phyloP scores from a whole-genome alignment of 2,888 invertebrate genomes.

The Spatulosminthurus flaviceps region DNA sequence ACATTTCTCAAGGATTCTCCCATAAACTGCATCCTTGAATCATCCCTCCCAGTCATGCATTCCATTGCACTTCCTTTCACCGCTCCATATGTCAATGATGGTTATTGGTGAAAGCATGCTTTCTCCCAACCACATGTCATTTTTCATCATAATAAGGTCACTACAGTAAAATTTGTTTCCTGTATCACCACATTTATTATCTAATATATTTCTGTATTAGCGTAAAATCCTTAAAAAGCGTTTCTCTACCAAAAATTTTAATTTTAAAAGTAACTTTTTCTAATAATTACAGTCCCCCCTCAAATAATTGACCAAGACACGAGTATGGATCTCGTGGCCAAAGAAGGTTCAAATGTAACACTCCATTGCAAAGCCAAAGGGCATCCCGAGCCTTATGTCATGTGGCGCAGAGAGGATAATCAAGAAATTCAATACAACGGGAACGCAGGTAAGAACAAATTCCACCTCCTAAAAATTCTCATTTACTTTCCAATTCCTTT shows the following conservation, averaged over 20 bases:
- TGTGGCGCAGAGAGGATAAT: constrained; percentile 91
- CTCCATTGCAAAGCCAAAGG: constrained; percentile 87
- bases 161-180: neutral
- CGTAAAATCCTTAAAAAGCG: neutral
- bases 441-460: constrained; percentile 83
- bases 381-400: constrained; percentile 86
- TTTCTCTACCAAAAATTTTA: neutral
- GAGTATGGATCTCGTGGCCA: constrained; percentile 89
- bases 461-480: neutral
- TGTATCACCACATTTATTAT: no score
- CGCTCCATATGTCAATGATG: neutral
- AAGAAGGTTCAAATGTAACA: constrained; percentile 88
- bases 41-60: neutral
- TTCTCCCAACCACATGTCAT: neutral
- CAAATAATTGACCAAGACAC: constrained; percentile 88
- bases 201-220: no score
- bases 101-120: neutral
- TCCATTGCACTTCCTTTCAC: neutral
- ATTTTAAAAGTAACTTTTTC: constrained; percentile 18
- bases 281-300: constrained; percentile 79
- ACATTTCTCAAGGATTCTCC: neutral
- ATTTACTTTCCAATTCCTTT: no score
- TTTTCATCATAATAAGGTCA: neutral
- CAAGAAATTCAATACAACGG: constrained; percentile 89
- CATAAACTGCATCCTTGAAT: neutral